Evolutionary conservation across 2,797 vertebrate species (phyloP), one percentile per base, ranked within the genome.

Genomic region (Alca torda): DNA sequence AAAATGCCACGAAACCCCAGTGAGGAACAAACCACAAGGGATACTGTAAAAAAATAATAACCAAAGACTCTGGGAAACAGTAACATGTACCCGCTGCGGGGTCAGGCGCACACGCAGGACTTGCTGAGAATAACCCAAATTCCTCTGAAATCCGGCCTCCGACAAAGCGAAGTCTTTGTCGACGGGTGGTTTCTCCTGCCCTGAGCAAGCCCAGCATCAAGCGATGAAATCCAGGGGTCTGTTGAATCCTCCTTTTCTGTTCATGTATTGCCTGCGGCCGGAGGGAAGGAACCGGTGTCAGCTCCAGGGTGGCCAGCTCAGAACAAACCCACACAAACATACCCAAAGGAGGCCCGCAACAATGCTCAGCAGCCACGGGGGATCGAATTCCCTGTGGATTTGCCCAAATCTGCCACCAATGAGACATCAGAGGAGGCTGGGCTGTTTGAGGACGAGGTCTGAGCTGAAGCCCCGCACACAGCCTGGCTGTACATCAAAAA

Each of bases 211-310:
- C 18, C 91, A 5, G 70, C 33, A 56, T 99, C 98, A 99, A 35
- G 99, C 99, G 41, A 99, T 99, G 97, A 99, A 99, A 98, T 99
- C 99, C 98, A 99, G 98, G 19, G 99, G 99, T 97, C 99, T 99
- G 98, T 99, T 99, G 98, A 99, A 99, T 90, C 99, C 99, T 95
- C 99, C 99, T 98, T 99, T 99, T 81, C 99, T 98, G 98, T 99
- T 99, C 99, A 99, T 99, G 98, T 99, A 99, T 84, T 99, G 99
- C 98, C 99, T 99, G 96, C 18, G 39, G 90, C 26, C 69, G 30
- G 41, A 84, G 84, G 50, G 94, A 39, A 75, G 86, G 75, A 87
- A 56, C 33, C 16, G 26, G 24, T 37, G 25, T 89, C 35, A 59
- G 54, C 12, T 4, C 30, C 0, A 3, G 5, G 18, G 25, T 25